Evolutionary conservation across 2,888 invertebrate species (phyloP), one percentile per base, ranked within the genome.

Genomic region (Caenorhabditis sp.): DNA sequence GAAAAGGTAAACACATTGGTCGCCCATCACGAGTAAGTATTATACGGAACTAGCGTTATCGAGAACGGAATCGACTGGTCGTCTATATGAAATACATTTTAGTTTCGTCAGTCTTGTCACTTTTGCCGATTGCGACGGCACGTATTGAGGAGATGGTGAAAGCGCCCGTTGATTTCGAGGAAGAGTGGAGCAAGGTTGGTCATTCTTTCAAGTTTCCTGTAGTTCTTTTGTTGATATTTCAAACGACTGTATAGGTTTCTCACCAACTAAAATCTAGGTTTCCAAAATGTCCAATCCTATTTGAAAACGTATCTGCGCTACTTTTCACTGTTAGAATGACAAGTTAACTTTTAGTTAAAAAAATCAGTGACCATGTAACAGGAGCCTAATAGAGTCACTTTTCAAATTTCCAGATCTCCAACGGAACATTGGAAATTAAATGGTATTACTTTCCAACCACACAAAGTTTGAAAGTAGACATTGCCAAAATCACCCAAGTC

Each of bases 361-460:
- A 31, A 28, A 7, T n/a, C n/a, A n/a, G n/a, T n/a, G n/a, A n/a
- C n/a, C n/a, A n/a, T n/a, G n/a, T n/a, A n/a, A n/a, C n/a, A n/a
- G n/a, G n/a, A n/a, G n/a, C n/a, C n/a, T n/a, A n/a, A n/a, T n/a
- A n/a, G n/a, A n/a, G n/a, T n/a, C n/a, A n/a, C n/a, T 35, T 26
- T 47, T 28, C 3, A 14, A 19, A 14, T 3, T 54, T 70, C 56
- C 56, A 79, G 79, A 79, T 79, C 38, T 70, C 70, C 14, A 70
- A 79, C 38, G 79, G 79, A 31, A 79, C 35, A 7, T 44, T 79
- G 1, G 79, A 70, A 56, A 82, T 82, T 26, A 77, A 79, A 47
- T 82, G 82, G 82, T 82, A 44, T 26, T 82, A 79, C 38, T 82
- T 82, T 41, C 82, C 82, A 56, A 82, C 79, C 1, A 68, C 82